phyloP scores from a whole-genome alignment of 2,797 vertebrate species.

The Pseudochirops cupreus region DNA sequence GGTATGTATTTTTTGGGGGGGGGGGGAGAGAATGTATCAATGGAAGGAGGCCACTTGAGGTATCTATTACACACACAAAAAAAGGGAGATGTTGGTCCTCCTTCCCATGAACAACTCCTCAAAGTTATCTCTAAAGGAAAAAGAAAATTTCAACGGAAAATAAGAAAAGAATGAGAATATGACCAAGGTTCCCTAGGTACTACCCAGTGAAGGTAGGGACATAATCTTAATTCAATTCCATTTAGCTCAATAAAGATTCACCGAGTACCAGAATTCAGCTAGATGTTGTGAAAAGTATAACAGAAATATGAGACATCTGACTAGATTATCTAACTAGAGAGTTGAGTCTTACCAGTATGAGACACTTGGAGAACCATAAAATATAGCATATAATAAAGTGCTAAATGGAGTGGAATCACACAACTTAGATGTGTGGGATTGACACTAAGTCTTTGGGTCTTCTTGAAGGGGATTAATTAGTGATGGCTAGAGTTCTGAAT shows the following conservation, averaged over 20 bases:
- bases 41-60: background rate
- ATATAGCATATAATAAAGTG: background rate
- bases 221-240: background rate
- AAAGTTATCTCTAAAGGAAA: background rate
- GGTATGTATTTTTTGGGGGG: background rate
- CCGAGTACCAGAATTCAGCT: background rate
- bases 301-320: background rate
- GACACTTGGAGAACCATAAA: background rate
- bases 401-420: background rate
- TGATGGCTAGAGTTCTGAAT: background rate
- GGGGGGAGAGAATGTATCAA: background rate
- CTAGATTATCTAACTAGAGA: background rate
- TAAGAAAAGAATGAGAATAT: background rate
- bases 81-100: background rate
- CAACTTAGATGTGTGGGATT: background rate
- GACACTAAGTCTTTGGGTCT: background rate
- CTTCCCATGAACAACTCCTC: background rate
- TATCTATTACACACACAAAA: background rate
- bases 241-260: background rate
- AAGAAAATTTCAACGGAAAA: background rate
- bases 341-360: background rate
- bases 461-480: background rate
- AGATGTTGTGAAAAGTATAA: background rate
- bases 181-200: background rate
- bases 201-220: background rate